A percentile compares a stretch with the other conserved stretches of the same genome.
Evolutionary conservation across 2,888 invertebrate genomes (phyloP).

Genomic region (Amphiduros pacificus): DNA sequence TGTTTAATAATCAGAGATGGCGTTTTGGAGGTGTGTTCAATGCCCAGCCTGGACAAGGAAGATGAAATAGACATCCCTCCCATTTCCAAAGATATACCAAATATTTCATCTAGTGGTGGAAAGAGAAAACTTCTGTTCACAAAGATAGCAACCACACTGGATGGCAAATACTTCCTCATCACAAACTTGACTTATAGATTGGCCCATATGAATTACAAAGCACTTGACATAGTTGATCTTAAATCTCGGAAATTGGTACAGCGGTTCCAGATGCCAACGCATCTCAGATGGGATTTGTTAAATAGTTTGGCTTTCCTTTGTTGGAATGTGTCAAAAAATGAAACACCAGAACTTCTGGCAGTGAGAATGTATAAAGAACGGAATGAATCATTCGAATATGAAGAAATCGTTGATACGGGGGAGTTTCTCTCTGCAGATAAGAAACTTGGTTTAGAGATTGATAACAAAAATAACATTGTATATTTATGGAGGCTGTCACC

Average conservation of each 20-base stretch:
- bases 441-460: not conserved
- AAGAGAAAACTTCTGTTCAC: slow-evolving; percentile 20
- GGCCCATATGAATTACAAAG: slow-evolving; percentile 8
- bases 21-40: not conserved
- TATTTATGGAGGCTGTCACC: not conserved
- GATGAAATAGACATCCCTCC: slow-evolving; percentile 1
- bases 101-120: slow-evolving; percentile 14
- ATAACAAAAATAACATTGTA: not conserved
- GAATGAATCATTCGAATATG: not conserved
- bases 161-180: slow-evolving; percentile 24
- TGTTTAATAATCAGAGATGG: not conserved
- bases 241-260: not conserved
- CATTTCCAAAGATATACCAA: slow-evolving; percentile 21
- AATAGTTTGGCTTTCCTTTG: slow-evolving; percentile 19
- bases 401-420: not conserved
- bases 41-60: not conserved
- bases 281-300: slow-evolving; percentile 16
- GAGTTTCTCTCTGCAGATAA: not conserved
- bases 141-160: slow-evolving; percentile 19
- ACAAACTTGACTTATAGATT: slow-evolving; percentile 14
- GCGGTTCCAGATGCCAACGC: slow-evolving; percentile 1
- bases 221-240: slow-evolving; percentile 13
- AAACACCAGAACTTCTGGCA: too few relatives aligned
- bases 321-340: not conserved
- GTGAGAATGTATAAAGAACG: too few relatives aligned